These are phyloP conservation scores for Hylaeus volcanicus DNA, from an alignment of 1,140 invertebrate genomes.

Conservation along the genomic window DNA sequence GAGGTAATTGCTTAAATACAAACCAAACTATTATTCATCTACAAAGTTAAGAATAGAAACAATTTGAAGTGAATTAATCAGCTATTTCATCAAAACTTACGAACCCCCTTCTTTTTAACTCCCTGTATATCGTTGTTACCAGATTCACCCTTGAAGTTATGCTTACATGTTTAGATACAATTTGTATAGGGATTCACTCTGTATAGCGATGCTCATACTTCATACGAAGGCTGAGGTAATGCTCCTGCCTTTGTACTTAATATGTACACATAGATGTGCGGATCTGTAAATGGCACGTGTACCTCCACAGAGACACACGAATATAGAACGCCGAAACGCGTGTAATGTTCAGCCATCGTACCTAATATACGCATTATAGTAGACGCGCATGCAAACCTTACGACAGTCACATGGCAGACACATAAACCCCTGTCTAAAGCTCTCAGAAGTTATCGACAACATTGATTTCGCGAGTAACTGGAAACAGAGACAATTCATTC, in stretches of 20 bases:
- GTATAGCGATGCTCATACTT: neutral
- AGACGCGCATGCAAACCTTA: slow-evolving; percentile 21
- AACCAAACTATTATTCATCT: too few relatives aligned
- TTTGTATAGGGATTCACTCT: neutral
- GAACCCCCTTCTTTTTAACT: too few relatives aligned
- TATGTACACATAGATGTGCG: neutral
- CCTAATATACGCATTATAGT: slow-evolving; percentile 41
- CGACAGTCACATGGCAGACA: slow-evolving; percentile 16
- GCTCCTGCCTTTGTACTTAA: slow-evolving; percentile 24
- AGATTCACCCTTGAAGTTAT: too few relatives aligned
- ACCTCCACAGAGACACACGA: slow-evolving; percentile 30
- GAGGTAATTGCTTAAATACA: too few relatives aligned
- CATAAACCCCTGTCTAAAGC: slow-evolving; percentile 1
- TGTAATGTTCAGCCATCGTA: slow-evolving; percentile 46
- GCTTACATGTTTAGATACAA: too few relatives aligned
- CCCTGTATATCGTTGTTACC: too few relatives aligned
- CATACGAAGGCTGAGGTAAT: neutral
- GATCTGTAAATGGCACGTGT: slow-evolving; percentile 1
- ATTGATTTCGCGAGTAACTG: neutral
- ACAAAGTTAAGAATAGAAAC: too few relatives aligned
- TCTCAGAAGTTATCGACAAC: neutral
- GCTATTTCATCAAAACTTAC: too few relatives aligned
- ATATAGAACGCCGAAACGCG: slow-evolving; percentile 45
- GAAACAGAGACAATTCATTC: neutral
- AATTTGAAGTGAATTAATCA: too few relatives aligned